Base-by-base conservation (phyloP, 2,113 vertebrate genomes). In the Brachirus orientalis region DNA sequence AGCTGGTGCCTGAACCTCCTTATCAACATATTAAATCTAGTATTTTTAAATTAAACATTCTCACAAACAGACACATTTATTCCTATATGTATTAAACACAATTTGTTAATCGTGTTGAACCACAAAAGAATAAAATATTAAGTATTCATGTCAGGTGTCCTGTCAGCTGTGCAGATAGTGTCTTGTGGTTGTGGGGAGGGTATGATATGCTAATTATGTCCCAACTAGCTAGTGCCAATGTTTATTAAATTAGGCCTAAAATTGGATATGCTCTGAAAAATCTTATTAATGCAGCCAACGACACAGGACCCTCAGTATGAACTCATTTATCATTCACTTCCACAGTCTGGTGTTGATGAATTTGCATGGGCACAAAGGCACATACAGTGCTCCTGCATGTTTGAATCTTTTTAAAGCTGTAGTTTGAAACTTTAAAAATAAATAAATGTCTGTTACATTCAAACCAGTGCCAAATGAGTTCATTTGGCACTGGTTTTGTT, bases 241-340 rank as follows among this genome's bases (percentile, higher is more conserved):
- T 65, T 61, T 60, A 70, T 80, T 66, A 65, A 75, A 70, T 75
- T 62, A 75, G 43, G 50, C 60, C 51, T 66, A 43, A 71, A 47
- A 80, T 71, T 65, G 61, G 62, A 62, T 57, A 18, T 67, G 61
- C 72, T 62, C 50, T 12, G 20, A 70, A 75, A 71, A 57, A 67
- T 70, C 41, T 38, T 40, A 60, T 56, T 8, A 40, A 45, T 46
- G 69, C 41, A 46, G 54, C 48, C 55, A 48, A 33, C 3, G 3
- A 65, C 33, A 18, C 16, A 0, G 33, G 22, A 4, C 6, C 16
- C 46, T 33, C 51, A 73, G 17, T 40, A 47, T 4, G 56, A 64
- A 41, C 2, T 51, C 51, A 63, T 75, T 58, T 43, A 67, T 80
- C 72, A 75, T 54, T 54, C 55, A 37, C 17, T n/a, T 20, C 62